These are phyloP conservation scores for Drosophila saltans DNA, from an alignment of 1,140 invertebrate species.

Conservation along the genomic window DNA sequence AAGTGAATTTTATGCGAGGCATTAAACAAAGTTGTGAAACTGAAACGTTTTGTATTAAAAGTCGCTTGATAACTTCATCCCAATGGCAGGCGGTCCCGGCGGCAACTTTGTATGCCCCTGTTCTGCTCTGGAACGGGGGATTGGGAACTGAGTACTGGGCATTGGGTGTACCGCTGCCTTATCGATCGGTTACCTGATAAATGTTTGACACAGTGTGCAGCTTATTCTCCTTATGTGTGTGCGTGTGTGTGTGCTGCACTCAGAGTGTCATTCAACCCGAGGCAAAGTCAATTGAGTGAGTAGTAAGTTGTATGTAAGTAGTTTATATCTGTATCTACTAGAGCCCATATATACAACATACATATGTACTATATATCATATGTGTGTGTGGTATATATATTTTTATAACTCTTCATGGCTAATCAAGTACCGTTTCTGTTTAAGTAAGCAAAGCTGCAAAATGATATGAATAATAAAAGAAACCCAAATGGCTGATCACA, in stretches of 20 bases:
- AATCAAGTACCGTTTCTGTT: constrained; percentile 47
- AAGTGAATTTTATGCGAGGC: constrained; percentile 74
- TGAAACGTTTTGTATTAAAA: constrained; percentile 58
- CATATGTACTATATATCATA: too few species aligned
- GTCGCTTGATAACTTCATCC: constrained; percentile 69
- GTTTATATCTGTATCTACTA: constrained; percentile 7
- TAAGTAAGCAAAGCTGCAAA: constrained; percentile 51
- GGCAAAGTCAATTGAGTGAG: constrained; percentile 15
- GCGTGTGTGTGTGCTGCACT: constrained; percentile 27
- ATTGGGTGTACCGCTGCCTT: constrained; percentile 43
- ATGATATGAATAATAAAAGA: constrained; percentile 8
- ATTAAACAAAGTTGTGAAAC: constrained; percentile 71
- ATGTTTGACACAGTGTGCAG: constrained; percentile 70
- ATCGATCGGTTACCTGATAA: constrained; percentile 76
- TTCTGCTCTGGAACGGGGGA: not conserved
- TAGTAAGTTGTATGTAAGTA: constrained; percentile 2
- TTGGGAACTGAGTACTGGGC: not conserved
- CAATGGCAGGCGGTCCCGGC: constrained; percentile 24
- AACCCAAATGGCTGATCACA: constrained; percentile 12
- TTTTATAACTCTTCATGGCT: constrained; percentile 62
- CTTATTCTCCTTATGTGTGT: constrained; percentile 21
- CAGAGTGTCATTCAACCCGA: constrained; percentile 50
- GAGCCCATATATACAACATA: constrained; percentile 3
- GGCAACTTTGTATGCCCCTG: constrained; percentile 59
- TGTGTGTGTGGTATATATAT: constrained; percentile 19